Evolutionary conservation across 2,113 vertebrate genomes (phyloP).

Genomic region (Gobio gobio): DNA sequence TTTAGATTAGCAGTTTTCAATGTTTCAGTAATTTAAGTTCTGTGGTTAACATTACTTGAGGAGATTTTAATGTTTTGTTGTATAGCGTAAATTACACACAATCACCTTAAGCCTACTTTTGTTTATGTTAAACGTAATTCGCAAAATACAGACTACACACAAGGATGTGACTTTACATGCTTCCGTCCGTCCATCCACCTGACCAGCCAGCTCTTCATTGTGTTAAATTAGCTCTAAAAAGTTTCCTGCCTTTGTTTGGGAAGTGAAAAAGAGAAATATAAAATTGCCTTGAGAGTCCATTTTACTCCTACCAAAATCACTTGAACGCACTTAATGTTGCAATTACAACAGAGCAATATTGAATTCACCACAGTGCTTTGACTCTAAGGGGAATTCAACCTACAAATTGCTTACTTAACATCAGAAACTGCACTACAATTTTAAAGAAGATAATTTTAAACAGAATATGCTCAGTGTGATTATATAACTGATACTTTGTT

Average conservation of each 20-base stretch:
- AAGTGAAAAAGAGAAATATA: neutral
- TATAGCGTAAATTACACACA: neutral
- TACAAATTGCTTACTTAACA: neutral
- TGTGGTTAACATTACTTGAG: neutral
- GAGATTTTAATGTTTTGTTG: neutral
- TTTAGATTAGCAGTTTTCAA: neutral
- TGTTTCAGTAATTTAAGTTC: neutral
- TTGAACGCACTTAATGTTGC: neutral
- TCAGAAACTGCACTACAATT: neutral
- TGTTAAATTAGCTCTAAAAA: neutral
- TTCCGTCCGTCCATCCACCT: too few relatives aligned
- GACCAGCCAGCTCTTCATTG: neutral
- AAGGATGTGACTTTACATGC: neutral
- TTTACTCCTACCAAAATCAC: neutral
- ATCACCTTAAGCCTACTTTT: neutral
- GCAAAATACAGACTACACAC: neutral
- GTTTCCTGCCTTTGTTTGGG: too few relatives aligned
- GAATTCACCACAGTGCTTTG: neutral
- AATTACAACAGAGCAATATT: neutral
- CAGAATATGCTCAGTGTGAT: neutral
- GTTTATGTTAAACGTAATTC: neutral
- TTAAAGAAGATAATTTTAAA: neutral
- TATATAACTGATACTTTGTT: neutral
- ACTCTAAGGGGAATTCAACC: neutral
- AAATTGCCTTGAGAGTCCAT: neutral